phyloP scores from a whole-genome alignment of 2,888 invertebrate genomes.

The Seira sanloemensis region DNA sequence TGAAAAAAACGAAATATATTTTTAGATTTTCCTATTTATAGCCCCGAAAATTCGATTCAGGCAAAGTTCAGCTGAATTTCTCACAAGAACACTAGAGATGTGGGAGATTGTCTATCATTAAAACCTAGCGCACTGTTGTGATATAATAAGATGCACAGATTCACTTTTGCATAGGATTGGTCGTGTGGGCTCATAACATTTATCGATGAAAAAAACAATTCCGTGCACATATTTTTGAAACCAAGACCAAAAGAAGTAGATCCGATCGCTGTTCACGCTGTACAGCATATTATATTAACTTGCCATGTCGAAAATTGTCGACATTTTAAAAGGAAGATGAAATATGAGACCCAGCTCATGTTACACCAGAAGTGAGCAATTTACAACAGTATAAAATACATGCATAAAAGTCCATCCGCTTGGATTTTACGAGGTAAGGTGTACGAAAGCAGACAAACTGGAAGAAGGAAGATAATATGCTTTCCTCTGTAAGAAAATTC shows the following conservation, averaged over 20 bases:
- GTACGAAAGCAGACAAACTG: not conserved
- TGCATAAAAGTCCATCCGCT: not conserved
- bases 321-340: not conserved
- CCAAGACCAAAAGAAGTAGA: no score
- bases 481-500: not conserved
- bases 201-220: not conserved
- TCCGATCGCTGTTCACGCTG: no score
- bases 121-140: no score
- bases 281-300: not conserved
- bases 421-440: not conserved
- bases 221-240: no score
- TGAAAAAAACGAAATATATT: slow-evolving; percentile 30
- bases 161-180: no score
- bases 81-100: no score
- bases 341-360: not conserved
- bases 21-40: slow-evolving; percentile 60
- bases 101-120: no score
- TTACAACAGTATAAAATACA: not conserved
- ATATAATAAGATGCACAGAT: slow-evolving; percentile 3
- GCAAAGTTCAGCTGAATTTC: not conserved
- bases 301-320: not conserved
- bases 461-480: not conserved
- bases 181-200: not conserved
- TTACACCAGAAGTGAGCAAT: no score
- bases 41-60: slow-evolving; percentile 14